Evolutionary conservation across 2,113 vertebrate genomes (phyloP).

Genomic region (Cyanoramphus novaezelandiae): DNA sequence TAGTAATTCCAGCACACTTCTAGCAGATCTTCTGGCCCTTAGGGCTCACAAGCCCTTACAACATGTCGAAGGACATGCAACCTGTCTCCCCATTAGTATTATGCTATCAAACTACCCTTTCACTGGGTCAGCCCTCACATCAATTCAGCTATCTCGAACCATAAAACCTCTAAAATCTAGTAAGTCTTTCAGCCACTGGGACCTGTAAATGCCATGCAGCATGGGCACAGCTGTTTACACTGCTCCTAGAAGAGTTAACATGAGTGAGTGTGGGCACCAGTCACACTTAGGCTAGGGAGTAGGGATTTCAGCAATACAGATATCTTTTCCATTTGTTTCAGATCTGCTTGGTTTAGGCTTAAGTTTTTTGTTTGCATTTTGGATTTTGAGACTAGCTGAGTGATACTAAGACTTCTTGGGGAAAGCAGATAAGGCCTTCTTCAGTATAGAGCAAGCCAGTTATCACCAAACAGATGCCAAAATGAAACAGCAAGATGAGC

Average conservation of each 20-base stretch:
- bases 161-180: background rate
- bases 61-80: background rate
- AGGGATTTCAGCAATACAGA: background rate
- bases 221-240: background rate
- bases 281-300: background rate
- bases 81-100: background rate
- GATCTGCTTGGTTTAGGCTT: background rate
- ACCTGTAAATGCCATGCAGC: background rate
- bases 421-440: background rate
- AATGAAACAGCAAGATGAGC: background rate
- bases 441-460: background rate
- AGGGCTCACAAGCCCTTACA: background rate
- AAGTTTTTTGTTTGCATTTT: background rate
- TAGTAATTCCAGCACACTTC: background rate
- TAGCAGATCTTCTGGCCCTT: background rate
- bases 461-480: background rate
- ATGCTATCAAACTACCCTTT: background rate
- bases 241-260: background rate
- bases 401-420: background rate
- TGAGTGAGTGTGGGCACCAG: background rate
- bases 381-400: background rate
- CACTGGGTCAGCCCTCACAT: background rate
- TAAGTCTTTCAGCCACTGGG: background rate
- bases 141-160: background rate
- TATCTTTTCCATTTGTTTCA: background rate